Conservation (phyloP, 2,888 invertebrate species). For the Chrysomela aeneicollis region DNA sequence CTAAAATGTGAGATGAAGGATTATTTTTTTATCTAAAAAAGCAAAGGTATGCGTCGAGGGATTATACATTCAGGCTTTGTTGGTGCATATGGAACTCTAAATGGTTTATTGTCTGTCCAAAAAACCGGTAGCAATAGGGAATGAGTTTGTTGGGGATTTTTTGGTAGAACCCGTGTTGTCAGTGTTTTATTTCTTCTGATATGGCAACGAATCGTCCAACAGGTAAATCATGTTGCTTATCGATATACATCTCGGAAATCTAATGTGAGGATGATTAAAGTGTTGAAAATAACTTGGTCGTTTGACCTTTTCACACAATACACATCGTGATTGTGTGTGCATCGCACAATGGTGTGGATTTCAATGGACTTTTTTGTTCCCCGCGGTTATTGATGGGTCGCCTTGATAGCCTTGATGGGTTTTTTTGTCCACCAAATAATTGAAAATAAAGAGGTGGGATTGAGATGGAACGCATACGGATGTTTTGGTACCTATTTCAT, state of each 20-base stretch:
- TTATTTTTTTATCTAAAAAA: background rate
- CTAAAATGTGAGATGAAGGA: background rate
- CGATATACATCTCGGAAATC: background rate
- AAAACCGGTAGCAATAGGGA: too few relatives aligned
- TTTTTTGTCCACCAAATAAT: background rate
- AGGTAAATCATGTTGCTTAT: background rate
- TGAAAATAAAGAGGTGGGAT: background rate
- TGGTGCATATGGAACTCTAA: background rate
- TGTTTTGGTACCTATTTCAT: background rate
- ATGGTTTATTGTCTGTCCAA: background rate
- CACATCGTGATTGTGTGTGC: background rate
- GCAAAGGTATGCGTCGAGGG: background rate
- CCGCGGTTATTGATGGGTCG: background rate
- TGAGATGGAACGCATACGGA: background rate
- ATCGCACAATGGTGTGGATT: background rate
- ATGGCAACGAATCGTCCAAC: background rate
- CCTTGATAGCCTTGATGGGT: background rate
- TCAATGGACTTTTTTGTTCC: background rate
- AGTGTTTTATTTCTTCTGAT: too few relatives aligned
- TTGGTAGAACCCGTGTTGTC: too few relatives aligned
- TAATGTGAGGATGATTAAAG: background rate
- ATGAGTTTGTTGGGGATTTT: too few relatives aligned
- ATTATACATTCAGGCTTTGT: background rate
- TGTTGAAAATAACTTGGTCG: background rate
- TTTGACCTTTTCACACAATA: slow-evolving; percentile 5